Evolutionary conservation across 1,140 invertebrate species (phyloP), one percentile per base, ranked within the genome.

Genomic region (Neotoxoptera formosana): DNA sequence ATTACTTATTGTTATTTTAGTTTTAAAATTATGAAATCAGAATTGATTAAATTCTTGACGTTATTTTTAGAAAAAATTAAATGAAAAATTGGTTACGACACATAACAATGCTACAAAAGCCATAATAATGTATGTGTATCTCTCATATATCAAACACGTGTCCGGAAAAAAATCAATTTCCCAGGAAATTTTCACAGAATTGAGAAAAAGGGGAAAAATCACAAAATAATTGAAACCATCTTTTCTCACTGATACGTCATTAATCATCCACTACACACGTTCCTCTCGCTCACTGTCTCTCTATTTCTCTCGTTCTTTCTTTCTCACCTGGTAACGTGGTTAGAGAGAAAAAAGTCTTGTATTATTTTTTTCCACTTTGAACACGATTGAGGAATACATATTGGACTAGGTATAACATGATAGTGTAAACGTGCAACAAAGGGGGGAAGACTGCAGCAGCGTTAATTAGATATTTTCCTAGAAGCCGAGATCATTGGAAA

Each of bases 221-320:
- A 48, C 60, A n/a, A 92, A 83, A 92, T 92, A 92, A 92, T 92
- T 92, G 91, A 83, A 83, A 34, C 90, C 47, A 51, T 92, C 67
- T 92, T 81, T 83, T 81, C 30, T 48, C 30, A 34, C 47, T 48
- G 45, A 81, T 76, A 51, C 41, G 30, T 34, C 76, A 92, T 83
- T 92, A 92, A 92, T 83, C 76, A 92, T 76, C 76, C 41, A 30
- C 17, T 41, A 17, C 30, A 76, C 14, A 47, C 11, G 30, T 45
- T 45, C 23, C 41, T 87, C 45, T 30, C 30, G 21, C 21, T 76
- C 41, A 47, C 47, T 48, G 0, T 48, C 41, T 41, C 4, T 41
- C 41, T 41, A 1, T 41, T 41, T 41, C 41, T 41, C 41, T 41
- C 41, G 41, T 53, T 53, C 51, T 7, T 21, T 34, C 34, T 83